Base-by-base conservation (phyloP, 2,888 invertebrate genomes). In the Eledona agricola region DNA sequence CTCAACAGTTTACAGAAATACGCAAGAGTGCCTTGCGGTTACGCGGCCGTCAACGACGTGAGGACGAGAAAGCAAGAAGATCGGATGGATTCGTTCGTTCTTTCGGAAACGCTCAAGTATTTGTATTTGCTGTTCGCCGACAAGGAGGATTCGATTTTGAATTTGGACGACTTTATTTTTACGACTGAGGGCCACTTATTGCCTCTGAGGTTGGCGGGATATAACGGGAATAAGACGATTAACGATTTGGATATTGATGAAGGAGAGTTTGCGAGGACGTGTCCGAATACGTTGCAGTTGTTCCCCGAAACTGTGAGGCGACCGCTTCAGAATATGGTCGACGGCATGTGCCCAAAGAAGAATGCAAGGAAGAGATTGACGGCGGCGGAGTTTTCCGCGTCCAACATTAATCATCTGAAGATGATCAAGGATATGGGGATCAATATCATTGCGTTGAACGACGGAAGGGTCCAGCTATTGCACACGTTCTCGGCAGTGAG, bases 71-170 rank as follows among this genome's bases (percentile, higher is more conserved):
- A 85, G 51, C 93, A 94, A 70, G 96, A 97, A 72, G 96, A 98
- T 72, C 85, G 96, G 58, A 96, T 99, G 96, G 98, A 99, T 74
- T 97, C 97, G 0, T 99, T 94, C 78, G 95, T 99, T 0, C 80
- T 99, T 1, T 93, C 98, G 0, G 98, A 99, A 79, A 99, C 98
- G 0, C 92, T 99, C 71, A 99, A 99, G 76, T 99, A 99, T 74
- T 80, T 99, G 4, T 99, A 88, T 77, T 82, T 99, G 73, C 78
- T 99, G 49, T 99, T 98, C 74, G 87, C 95, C 19, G 90, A 96
- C 63, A 88, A 90, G 43, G 85, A 83, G 17, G 96, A 97, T 68
- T 77, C 94, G 34, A 82, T 90, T 3, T 77, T 94, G 7, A 87
- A 92, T 73, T 76, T 94, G 40, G 91, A 93, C 71, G 88, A 93